Conservation (phyloP, 2,797 vertebrate species). For the Takifugu ocellatus region DNA sequence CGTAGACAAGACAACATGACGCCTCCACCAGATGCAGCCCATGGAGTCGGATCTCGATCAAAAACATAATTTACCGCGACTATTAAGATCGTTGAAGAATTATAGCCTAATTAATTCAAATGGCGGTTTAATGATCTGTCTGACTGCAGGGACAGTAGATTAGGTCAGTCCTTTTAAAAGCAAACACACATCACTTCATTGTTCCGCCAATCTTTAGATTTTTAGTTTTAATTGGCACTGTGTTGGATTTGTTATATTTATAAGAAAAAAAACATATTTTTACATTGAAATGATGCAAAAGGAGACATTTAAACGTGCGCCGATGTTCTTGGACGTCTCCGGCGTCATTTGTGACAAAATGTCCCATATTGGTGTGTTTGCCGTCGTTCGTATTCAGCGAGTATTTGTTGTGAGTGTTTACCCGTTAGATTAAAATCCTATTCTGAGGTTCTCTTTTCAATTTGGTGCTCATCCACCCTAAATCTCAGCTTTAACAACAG, state of each 20-base stretch:
- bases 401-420: constrained; percentile 6
- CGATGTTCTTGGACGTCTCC: background rate
- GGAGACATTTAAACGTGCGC: background rate
- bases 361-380: constrained; percentile 11
- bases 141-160: background rate
- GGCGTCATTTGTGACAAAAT: constrained; percentile 29
- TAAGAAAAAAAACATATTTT: too few species aligned
- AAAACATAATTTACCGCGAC: background rate
- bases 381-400: constrained; percentile 16
- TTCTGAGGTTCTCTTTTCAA: constrained; percentile 26
- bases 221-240: background rate
- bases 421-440: constrained; percentile 20
- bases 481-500: constrained; percentile 51
- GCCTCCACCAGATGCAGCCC: background rate
- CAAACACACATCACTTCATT: background rate
- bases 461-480: constrained; percentile 47
- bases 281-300: background rate
- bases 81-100: background rate
- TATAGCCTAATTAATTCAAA: too few species aligned
- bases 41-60: background rate
- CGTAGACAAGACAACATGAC: background rate
- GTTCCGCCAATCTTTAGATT: background rate
- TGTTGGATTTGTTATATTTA: too few species aligned
- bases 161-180: background rate
- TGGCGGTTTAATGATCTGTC: background rate